Conservation (phyloP, 2,888 invertebrate species). For the Pseudolycoriella hygida region DNA sequence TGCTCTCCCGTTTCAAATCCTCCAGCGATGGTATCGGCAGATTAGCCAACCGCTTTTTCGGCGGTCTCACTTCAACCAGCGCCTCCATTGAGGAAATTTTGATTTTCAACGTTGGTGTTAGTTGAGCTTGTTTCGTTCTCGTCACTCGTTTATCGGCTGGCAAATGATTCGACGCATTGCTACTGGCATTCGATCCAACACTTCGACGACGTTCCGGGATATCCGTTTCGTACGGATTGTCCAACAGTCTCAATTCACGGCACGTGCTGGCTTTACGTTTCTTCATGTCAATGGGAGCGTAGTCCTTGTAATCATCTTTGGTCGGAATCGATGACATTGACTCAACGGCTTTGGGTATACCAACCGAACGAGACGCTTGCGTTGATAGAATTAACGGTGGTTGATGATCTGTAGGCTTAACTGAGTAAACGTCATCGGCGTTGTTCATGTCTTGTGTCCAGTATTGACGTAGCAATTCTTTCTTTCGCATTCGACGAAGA, state of each 20-base stretch:
- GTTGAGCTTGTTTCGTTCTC: slow-evolving; percentile 20
- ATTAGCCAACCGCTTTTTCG: slow-evolving; percentile 58
- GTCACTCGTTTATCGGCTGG: slow-evolving; percentile 21
- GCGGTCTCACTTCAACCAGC: slow-evolving; percentile 40
- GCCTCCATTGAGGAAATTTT: slow-evolving; percentile 33
- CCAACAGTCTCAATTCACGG: slow-evolving; percentile 45
- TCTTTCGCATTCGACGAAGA: slow-evolving; percentile 74
- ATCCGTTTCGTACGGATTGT: slow-evolving; percentile 39
- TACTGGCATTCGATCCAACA: slow-evolving; percentile 27
- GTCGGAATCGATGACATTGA: slow-evolving; percentile 79
- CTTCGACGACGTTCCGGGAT: slow-evolving; percentile 31
- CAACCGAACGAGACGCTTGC: slow-evolving; percentile 30
- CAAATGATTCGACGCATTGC: slow-evolving; percentile 8
- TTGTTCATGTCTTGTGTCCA: slow-evolving; percentile 78
- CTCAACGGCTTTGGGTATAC: slow-evolving; percentile 72
- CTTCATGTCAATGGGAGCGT: slow-evolving; percentile 42
- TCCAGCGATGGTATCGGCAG: slow-evolving; percentile 44
- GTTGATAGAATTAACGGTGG: slow-evolving; percentile 30
- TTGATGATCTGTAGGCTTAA: slow-evolving; percentile 25
- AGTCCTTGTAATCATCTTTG: slow-evolving; percentile 63
- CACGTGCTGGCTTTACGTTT: slow-evolving; percentile 40
- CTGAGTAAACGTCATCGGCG: slow-evolving; percentile 52
- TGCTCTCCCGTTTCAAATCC: slow-evolving; percentile 65
- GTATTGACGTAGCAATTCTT: slow-evolving; percentile 67
- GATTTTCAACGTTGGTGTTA: slow-evolving; percentile 58